phyloP scores from a whole-genome alignment of 2,113 vertebrate species.

The Spilogale gracilis region DNA sequence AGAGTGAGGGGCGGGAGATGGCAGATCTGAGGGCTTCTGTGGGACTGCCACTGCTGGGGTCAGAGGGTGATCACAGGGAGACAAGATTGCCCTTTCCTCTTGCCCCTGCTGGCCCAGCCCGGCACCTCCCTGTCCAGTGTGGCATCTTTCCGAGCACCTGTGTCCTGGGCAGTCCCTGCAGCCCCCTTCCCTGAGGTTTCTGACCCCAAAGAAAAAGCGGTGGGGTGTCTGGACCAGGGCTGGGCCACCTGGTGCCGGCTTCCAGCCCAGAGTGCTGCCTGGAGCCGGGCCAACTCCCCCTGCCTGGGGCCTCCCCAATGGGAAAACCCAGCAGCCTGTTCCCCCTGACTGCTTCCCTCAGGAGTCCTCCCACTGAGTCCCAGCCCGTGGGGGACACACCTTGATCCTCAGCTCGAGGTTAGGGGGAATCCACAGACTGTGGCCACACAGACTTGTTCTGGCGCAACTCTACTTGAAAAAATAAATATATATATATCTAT shows the following conservation, averaged over 20 bases:
- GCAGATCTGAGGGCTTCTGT: neutral
- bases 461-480: slow-evolving; percentile 83
- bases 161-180: neutral
- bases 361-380: neutral
- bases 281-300: neutral
- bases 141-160: neutral
- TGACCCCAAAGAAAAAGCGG: slow-evolving; percentile 31
- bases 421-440: slow-evolving; percentile 64
- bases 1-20: neutral
- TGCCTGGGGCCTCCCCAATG: neutral
- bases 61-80: neutral
- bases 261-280: neutral
- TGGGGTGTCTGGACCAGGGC: neutral
- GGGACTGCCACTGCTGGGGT: neutral
- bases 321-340: neutral
- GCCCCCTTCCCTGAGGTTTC: slow-evolving; percentile 35
- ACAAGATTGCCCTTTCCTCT: neutral
- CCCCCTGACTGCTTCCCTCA: neutral
- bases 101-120: neutral
- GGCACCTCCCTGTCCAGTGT: neutral
- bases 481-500: slow-evolving; percentile 84
- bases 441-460: slow-evolving; percentile 73
- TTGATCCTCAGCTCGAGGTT: slow-evolving; percentile 42
- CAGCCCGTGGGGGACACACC: neutral
- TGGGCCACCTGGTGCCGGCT: neutral